A percentile compares a stretch with the other conserved stretches of the same genome.
Conservation (phyloP, 2,888 invertebrate genomes). For the Agriopis leucophaearia region DNA sequence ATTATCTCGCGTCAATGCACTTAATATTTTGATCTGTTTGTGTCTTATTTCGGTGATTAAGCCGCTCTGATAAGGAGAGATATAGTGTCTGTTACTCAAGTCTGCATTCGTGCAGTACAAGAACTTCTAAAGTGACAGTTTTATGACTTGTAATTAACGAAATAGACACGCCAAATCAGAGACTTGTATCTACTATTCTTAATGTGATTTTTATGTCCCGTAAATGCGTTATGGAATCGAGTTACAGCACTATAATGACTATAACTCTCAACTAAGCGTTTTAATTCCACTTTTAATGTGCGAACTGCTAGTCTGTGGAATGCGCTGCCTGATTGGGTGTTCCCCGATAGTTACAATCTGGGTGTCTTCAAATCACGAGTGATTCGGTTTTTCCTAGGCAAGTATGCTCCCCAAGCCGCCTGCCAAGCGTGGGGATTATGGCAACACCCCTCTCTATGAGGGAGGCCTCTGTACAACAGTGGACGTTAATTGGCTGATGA, state of each 20-base stretch:
- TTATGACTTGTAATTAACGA: conserved; percentile 53
- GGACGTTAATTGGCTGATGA: too few species aligned
- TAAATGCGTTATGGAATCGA: conserved; percentile 9
- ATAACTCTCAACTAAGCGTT: neutral
- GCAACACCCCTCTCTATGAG: too few species aligned
- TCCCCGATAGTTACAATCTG: too few species aligned
- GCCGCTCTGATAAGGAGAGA: conserved; percentile 58
- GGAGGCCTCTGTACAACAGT: too few species aligned
- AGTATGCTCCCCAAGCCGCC: too few species aligned
- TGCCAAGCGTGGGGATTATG: too few species aligned
- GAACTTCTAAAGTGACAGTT: conserved; percentile 53
- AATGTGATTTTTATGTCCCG: conserved; percentile 21
- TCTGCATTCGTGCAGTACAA: conserved; percentile 51
- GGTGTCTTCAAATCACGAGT: too few species aligned
- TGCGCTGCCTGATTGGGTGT: too few species aligned
- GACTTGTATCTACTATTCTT: conserved; percentile 22
- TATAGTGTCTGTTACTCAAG: conserved; percentile 64
- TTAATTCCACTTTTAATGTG: too few species aligned
- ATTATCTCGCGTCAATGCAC: conserved; percentile 52
- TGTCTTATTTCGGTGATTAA: conserved; percentile 52
- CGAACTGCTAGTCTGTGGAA: too few species aligned
- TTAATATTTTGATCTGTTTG: conserved; percentile 54
- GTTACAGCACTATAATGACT: conserved; percentile 1
- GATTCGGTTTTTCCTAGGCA: too few species aligned
- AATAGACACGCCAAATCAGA: conserved; percentile 43